Conservation (phyloP, 1,140 invertebrate species). For the Drosophila nigrodunni region DNA sequence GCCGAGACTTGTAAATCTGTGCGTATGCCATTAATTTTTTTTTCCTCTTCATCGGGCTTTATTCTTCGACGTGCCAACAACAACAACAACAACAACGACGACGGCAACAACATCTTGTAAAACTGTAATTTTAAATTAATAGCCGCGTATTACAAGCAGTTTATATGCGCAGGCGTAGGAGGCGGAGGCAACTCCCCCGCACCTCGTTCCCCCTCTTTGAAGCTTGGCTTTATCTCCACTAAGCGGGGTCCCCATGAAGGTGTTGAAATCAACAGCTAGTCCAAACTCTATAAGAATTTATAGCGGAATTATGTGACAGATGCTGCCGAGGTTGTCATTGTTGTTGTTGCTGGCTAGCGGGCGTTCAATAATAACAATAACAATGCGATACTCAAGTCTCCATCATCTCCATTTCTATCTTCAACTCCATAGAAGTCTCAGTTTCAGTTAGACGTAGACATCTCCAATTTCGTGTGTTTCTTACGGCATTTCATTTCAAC, state of each 20-base stretch:
- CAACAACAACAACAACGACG: constrained; percentile 24
- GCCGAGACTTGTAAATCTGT: constrained; percentile 75
- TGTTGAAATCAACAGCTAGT: constrained; percentile 83
- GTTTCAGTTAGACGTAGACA: constrained; percentile 36
- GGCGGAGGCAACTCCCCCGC: constrained; percentile 47
- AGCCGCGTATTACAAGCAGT: constrained; percentile 81
- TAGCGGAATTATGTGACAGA: constrained; percentile 83
- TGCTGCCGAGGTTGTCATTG: constrained; percentile 55
- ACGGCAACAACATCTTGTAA: constrained; percentile 63
- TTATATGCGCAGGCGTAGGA: constrained; percentile 79
- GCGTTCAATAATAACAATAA: constrained; percentile 52
- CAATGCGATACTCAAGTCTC: constrained; percentile 35
- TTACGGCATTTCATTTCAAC: constrained; percentile 69
- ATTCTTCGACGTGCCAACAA: constrained; percentile 23
- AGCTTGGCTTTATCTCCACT: constrained; percentile 9
- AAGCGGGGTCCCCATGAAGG: constrained; percentile 60
- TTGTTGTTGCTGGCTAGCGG: constrained; percentile 40
- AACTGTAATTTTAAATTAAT: constrained; percentile 84
- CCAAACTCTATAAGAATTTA: constrained; percentile 83
- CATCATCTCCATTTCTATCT: not conserved
- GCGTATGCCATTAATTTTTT: constrained; percentile 77
- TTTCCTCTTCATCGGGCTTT: constrained; percentile 22
- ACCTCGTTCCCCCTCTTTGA: not conserved
- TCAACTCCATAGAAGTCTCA: constrained; percentile 9
- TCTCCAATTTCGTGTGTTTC: constrained; percentile 55